These are phyloP conservation scores for Etheostoma perlongum DNA, from an alignment of 2,797 vertebrate genomes.

Conservation along the genomic window DNA sequence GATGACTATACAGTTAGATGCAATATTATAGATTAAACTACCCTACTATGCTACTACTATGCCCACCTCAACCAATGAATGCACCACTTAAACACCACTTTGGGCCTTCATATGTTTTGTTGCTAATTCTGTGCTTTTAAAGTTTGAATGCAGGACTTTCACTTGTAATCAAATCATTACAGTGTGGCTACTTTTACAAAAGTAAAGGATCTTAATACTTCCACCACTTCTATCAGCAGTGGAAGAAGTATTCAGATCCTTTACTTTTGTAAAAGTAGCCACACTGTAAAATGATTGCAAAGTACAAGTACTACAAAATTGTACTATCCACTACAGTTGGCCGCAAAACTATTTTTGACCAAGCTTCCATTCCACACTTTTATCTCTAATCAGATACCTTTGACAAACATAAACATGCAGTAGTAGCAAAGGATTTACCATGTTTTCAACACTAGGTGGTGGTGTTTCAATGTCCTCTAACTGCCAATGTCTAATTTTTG, in stretches of 20 bases:
- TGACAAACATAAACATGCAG: background rate
- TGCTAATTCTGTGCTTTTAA: background rate
- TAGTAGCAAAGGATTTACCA: background rate
- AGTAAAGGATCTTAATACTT: background rate
- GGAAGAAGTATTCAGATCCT: background rate
- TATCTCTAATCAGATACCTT: background rate
- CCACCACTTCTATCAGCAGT: too few relatives aligned
- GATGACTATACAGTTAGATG: background rate
- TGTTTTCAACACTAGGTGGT: constrained; percentile 53
- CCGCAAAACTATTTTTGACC: background rate
- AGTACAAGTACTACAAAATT: background rate
- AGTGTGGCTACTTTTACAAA: background rate
- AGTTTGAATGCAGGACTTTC: background rate
- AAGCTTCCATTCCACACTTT: background rate
- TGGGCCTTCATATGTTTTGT: background rate
- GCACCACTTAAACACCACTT: background rate
- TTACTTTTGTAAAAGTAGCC: too few relatives aligned
- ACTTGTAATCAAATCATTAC: background rate
- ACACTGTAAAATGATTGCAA: background rate
- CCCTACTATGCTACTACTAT: background rate
- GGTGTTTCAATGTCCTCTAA: constrained; percentile 19
- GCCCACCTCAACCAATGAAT: background rate
- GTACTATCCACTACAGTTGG: background rate
- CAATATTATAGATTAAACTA: background rate
- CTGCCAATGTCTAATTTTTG: background rate